Evolutionary conservation across 2,113 vertebrate species (phyloP).

Genomic region (Ceyx cyanopectus): DNA sequence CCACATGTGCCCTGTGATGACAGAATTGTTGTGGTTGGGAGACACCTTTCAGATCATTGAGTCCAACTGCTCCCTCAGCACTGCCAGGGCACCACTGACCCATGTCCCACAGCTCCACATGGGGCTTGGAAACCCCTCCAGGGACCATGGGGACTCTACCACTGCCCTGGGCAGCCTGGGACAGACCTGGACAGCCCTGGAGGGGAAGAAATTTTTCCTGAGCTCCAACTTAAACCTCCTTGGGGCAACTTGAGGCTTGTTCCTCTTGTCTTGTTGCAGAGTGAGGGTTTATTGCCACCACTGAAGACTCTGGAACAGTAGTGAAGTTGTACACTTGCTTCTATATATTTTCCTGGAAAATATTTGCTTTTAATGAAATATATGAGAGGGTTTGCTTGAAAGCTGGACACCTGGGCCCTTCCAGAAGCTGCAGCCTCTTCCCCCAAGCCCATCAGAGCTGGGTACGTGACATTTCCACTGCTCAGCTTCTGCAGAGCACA

Average conservation of each 20-base stretch:
- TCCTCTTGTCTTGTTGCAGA: neutral
- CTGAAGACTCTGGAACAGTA: neutral
- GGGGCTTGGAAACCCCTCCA: no score
- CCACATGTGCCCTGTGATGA: fast-evolving
- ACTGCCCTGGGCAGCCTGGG: neutral
- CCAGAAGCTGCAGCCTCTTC: neutral
- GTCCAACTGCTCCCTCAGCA: neutral
- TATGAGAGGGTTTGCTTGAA: neutral
- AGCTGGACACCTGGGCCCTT: neutral
- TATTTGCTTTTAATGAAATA: neutral
- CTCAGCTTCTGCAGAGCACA: neutral
- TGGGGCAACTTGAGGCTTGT: neutral
- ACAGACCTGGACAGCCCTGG: neutral
- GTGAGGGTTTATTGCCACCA: neutral
- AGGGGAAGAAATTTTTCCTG: neutral
- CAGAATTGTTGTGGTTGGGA: no score
- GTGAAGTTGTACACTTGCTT: neutral
- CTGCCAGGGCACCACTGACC: neutral
- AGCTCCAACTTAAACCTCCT: neutral
- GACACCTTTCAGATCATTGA: neutral
- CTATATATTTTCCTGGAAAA: neutral
- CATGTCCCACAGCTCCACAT: neutral
- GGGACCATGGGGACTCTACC: no score
- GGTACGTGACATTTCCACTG: fast-evolving
- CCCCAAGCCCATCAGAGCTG: neutral